Base-by-base conservation (phyloP, 2,888 invertebrate genomes). In the Sclerodermus sp. region DNA sequence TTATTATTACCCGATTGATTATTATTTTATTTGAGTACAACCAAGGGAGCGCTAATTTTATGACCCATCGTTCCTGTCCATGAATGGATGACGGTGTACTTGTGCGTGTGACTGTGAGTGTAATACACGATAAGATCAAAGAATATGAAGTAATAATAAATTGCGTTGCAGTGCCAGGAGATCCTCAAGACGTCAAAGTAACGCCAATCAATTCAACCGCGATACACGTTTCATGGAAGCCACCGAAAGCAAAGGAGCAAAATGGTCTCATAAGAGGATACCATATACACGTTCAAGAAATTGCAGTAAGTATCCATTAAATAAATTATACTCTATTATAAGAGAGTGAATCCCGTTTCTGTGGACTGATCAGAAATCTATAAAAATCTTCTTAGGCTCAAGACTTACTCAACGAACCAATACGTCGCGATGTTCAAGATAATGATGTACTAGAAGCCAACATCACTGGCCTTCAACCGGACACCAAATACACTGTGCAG, bases 181-280 rank as follows among this genome's bases (percentile, higher is more conserved):
- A 96, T 81, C 98, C 98, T 42, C 91, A 92, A 79, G 91, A 93
- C 72, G 94, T 99, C 58, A 89, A 89, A 79, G 91, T 90, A 38
- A 86, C 85, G 55, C 86, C 93, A 16, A 84, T 97, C 75, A 98
- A 97, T 82, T 97, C 98, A 1, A 96, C 97, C n/a, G 88, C 96
- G 32, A 89, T 98, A 63, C 89, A 89, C 77, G 94, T 98, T 45
- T 87, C 88, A 55, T 99, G 99, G 99, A 90, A 93, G 73, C 91
- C 94, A 6, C 99, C 98, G 0, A 84, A 86, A 53, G 89, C 90
- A 64, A 91, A 92, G 71, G 95, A 96, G 69, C 88, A 92, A 57
- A 95, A 97, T 76, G 97, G 97, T 41, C 90, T 96, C 62, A 96
- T 99, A 64, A 85, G 96, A 53, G 97, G 97, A 18, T 99, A 97